Percentiles rank a stretch among this genome's conserved stretches.
These are phyloP conservation scores for Sebastes trivittatus DNA, from an alignment of 2,797 vertebrate genomes.

Conservation along the genomic window DNA sequence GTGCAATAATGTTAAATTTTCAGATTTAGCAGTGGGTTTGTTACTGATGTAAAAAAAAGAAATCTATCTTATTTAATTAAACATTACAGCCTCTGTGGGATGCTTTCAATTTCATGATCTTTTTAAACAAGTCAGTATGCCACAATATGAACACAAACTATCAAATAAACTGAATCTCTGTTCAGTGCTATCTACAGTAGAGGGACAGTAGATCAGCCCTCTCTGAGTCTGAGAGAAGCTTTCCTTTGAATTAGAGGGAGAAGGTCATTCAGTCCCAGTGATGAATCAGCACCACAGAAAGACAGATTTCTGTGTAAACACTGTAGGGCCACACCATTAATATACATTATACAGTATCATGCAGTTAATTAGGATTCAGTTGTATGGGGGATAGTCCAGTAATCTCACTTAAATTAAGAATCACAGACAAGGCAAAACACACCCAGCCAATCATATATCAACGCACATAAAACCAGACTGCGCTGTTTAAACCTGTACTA, in stretches of 20 bases:
- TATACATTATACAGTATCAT: conserved; percentile 17
- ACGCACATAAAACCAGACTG: background rate
- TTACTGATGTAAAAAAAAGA: background rate
- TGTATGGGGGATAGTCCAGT: background rate
- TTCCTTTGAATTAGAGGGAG: conserved; percentile 1
- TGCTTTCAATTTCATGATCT: background rate
- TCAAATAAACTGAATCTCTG: background rate
- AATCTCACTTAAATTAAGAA: background rate
- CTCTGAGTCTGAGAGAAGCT: background rate
- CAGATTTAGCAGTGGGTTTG: background rate
- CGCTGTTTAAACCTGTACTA: background rate
- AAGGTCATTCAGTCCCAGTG: background rate
- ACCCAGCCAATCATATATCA: conserved; percentile 3
- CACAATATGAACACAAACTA: background rate
- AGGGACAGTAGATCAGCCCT: background rate
- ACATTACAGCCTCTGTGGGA: background rate
- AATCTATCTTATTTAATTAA: background rate
- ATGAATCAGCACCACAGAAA: conserved; percentile 27
- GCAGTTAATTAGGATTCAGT: background rate
- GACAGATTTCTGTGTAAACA: conserved; percentile 15
- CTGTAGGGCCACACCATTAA: conserved; percentile 2
- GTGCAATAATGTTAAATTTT: background rate
- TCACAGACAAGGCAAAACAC: conserved; percentile 4
- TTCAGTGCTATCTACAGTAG: background rate
- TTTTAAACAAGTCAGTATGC: background rate